Percentiles rank a stretch among this genome's conserved stretches.
Conservation (phyloP, 2,888 invertebrate species). For the Lithophane ornitopus region DNA sequence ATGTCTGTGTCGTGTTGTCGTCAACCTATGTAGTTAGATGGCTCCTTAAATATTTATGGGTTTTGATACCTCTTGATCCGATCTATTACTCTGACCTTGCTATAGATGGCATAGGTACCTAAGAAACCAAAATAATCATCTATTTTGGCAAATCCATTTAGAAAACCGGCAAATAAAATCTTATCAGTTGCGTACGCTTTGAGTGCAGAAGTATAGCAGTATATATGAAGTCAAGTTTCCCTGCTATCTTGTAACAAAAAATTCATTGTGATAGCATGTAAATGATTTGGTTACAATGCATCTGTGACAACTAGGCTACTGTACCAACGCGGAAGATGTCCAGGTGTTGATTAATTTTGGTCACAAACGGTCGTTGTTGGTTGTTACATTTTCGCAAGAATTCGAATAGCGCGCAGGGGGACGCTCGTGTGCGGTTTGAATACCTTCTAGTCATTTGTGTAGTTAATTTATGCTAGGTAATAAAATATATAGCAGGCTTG, state of each 20-base stretch:
- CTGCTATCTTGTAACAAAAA: background rate
- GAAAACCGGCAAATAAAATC: background rate
- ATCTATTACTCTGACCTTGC: too few species aligned
- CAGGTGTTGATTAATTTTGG: conserved; percentile 60
- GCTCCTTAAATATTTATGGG: too few species aligned
- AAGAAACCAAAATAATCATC: too few species aligned
- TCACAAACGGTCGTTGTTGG: conserved; percentile 33
- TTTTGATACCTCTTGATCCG: too few species aligned
- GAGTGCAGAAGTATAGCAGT: background rate
- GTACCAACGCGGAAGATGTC: conserved; percentile 51
- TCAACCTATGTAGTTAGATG: too few species aligned
- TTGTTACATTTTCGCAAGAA: conserved; percentile 63
- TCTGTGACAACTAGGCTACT: conserved; percentile 22
- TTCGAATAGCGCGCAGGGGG: conserved; percentile 26
- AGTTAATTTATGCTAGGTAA: conserved; percentile 14
- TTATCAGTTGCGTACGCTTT: too few species aligned
- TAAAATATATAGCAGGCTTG: conserved; percentile 23
- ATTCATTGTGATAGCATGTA: conserved; percentile 15
- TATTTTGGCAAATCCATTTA: background rate
- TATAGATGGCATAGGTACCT: too few species aligned
- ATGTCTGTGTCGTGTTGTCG: too few species aligned
- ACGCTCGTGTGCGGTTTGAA: conserved; percentile 20
- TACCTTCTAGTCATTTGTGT: conserved; percentile 27
- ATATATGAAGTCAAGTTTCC: background rate
- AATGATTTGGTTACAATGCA: conserved; percentile 34